Base-by-base conservation (phyloP, 2,113 vertebrate genomes). In the Catharus bicknelli region DNA sequence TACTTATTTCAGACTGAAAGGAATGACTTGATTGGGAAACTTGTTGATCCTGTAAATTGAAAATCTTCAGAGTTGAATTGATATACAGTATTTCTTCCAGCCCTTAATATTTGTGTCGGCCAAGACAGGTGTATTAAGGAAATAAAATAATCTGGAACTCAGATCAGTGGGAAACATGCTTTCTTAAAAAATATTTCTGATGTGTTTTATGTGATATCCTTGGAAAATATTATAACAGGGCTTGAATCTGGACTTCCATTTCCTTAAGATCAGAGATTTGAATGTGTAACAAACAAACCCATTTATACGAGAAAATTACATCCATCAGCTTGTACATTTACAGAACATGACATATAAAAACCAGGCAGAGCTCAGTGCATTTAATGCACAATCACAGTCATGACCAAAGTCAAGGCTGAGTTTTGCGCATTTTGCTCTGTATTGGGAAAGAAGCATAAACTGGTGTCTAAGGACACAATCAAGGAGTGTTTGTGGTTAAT, bases 81-180 rank as follows among this genome's bases (percentile, higher is more conserved):
- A 83, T 84, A 59, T 59, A 47, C 7, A 25, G 7, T 69, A 40
- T 82, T 76, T 92, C 29, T 42, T 78, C 34, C 17, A 21, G 50
- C 47, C 51, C 62, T 77, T 78, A 88, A 85, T 77, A 38, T 90
- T 92, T 66, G 14, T 73, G 34, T 36, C 69, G 76, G 63, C 14
- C 72, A 62, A 69, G 47, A 69, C 3, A 47, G 21, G 16, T 51
- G 8, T 26, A 80, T 54, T 51, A 67, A 92, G 38, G 57, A 83
- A 83, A 61, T 55, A 22, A 93, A 91, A 87, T 73, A 79, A 79
- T 88, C 69, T 92, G 43, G 64, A 89, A 85, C 26, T 53, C 29
- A 64, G 34, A 83, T 75, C 54, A 76, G 36, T 76, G 69, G 79
- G 73, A 90, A 92, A 67, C 17, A 66, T 19, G 11, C 16, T 76